Evolutionary conservation across 2,797 vertebrate species (phyloP), one percentile per base, ranked within the genome.

Genomic region (Myotis findleyi): DNA sequence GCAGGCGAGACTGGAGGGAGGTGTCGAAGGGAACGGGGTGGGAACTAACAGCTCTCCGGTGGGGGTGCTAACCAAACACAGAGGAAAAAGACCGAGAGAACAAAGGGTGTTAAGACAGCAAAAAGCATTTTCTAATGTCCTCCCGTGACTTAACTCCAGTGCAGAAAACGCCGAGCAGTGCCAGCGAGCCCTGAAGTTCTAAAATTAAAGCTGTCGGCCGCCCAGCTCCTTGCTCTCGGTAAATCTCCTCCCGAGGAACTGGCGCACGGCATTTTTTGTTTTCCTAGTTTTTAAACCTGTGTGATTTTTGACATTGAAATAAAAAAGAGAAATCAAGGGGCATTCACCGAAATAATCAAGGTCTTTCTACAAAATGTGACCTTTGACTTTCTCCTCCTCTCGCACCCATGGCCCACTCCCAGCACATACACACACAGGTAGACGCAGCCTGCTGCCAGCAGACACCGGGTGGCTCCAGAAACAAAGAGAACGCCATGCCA

Each of bases 31-130:
- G 59, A 57, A 12, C 27, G 0, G 59, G 59, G 59, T 30, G 59
- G 53, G 93, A 68, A 30, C 87, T 86, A 10, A 81, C 84, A 87
- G 93, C 96, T 95, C 96, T 97, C 82, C 7, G 12, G 97, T 96
- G 97, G 95, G 97, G 95, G 96, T 97, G 97, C 97, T 98, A 97
- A 98, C 93, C 98, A 97, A 98, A 98, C 87, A 93, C 93, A 47
- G 75, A 75, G 75, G 88, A 59, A 91, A 95, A 96, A 62, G 51
- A 51, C 91, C 94, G 44, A 96, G 95, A 97, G 97, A 98, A 98
- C 98, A 98, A 98, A 97, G 97, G 89, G 93, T 86, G 97, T 94
- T 97, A 98, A 97, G 82, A 93, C 95, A 97, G 89, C 95, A 95
- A 44, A 97, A 97, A 96, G 91, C 87, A 84, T 53, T 84, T 94